phyloP scores from a whole-genome alignment of 1,140 invertebrate genomes.

The Drosophila tsacasi region DNA sequence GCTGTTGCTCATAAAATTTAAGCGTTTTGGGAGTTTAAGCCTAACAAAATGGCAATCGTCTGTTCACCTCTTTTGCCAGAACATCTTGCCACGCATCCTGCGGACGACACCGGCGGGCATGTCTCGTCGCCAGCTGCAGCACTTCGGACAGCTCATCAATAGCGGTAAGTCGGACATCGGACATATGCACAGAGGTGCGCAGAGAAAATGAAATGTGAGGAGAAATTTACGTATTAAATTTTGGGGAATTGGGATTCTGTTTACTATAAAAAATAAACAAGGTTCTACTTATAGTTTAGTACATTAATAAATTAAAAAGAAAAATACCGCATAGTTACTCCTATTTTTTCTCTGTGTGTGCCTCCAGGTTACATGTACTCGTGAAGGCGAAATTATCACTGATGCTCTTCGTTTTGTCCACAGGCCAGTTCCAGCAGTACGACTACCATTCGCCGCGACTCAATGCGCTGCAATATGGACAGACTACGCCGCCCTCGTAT shows the following conservation, averaged over 20 bases:
- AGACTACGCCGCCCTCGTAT: slow-evolving; percentile 64
- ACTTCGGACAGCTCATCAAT: slow-evolving; percentile 77
- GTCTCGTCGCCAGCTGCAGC: slow-evolving; percentile 71
- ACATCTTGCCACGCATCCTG: slow-evolving; percentile 71
- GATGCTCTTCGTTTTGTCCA: slow-evolving; percentile 11
- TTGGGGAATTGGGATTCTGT: background rate
- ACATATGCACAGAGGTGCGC: slow-evolving; percentile 18
- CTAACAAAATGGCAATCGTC: slow-evolving; percentile 40
- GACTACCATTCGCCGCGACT: slow-evolving; percentile 57
- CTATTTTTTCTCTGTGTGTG: background rate
- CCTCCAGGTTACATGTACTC: background rate
- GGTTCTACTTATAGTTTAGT: too few species aligned
- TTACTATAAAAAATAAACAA: too few species aligned
- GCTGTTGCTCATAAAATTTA: slow-evolving; percentile 60
- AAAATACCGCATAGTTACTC: background rate
- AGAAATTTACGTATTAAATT: background rate
- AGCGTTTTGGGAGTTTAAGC: slow-evolving; percentile 47
- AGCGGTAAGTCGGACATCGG: slow-evolving; percentile 60
- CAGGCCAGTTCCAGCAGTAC: slow-evolving; percentile 76
- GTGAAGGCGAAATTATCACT: background rate
- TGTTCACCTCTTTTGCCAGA: slow-evolving; percentile 42
- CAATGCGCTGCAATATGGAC: slow-evolving; percentile 60
- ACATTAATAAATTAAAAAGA: background rate
- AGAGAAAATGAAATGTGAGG: background rate
- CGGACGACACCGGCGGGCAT: slow-evolving; percentile 78